phyloP scores from a whole-genome alignment of 2,113 vertebrate species.

The Laticauda laticaudata region DNA sequence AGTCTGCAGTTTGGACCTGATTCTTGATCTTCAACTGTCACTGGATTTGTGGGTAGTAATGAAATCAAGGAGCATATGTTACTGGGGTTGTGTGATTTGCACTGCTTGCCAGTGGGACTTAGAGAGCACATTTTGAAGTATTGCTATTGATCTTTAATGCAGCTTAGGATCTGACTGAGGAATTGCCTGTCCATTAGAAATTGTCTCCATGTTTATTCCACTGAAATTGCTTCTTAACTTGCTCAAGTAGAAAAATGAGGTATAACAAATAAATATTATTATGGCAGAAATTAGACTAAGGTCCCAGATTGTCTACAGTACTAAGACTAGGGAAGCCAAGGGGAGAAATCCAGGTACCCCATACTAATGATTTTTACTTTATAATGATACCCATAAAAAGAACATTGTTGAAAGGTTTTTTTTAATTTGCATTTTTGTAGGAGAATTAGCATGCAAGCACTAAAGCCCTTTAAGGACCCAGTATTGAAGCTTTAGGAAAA shows the following conservation, averaged over 20 bases:
- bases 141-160: background rate
- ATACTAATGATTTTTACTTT: background rate
- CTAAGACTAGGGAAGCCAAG: background rate
- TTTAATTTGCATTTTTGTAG: background rate
- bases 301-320: background rate
- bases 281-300: background rate
- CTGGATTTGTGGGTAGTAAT: background rate
- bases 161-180: background rate
- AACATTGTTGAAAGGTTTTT: background rate
- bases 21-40: background rate
- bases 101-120: background rate
- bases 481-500: background rate
- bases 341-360: background rate
- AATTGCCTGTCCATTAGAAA: background rate
- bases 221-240: background rate
- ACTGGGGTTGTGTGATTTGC: background rate
- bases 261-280: background rate
- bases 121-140: background rate
- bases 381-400: background rate
- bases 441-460: background rate
- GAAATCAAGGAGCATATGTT: background rate
- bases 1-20: background rate
- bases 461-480: background rate
- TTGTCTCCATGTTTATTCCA: background rate
- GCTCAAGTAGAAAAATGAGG: background rate